Evolutionary conservation across 2,888 invertebrate genomes (phyloP).

Genomic region (Mactromeris polynyma): DNA sequence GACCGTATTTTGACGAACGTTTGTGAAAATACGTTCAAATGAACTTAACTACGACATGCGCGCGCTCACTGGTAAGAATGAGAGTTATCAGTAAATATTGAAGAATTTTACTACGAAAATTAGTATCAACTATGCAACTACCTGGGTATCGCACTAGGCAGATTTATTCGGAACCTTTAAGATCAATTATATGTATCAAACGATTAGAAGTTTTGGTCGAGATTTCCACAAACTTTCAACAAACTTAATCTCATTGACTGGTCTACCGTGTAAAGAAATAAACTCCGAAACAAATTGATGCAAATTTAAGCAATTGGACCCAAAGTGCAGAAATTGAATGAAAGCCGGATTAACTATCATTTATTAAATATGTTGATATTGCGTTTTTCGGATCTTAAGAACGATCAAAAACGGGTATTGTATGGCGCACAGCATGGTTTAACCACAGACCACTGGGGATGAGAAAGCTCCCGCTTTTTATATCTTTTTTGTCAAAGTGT

Average conservation of each 20-base stretch:
- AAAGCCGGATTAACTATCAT: conserved; percentile 13
- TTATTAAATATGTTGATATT: conserved; percentile 17
- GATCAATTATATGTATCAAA: too few relatives aligned
- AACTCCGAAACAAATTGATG: conserved; percentile 26
- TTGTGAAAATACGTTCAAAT: too few relatives aligned
- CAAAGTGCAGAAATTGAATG: conserved; percentile 1
- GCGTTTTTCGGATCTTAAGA: background rate
- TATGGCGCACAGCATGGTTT: background rate
- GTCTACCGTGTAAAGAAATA: conserved; percentile 12
- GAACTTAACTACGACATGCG: too few relatives aligned
- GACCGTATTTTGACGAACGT: too few relatives aligned
- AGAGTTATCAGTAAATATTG: too few relatives aligned
- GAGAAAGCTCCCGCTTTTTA: background rate
- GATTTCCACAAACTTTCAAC: background rate
- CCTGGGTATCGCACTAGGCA: too few relatives aligned
- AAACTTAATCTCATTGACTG: background rate
- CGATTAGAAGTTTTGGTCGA: too few relatives aligned
- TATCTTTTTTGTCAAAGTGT: background rate
- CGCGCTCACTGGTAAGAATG: too few relatives aligned
- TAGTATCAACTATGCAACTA: too few relatives aligned
- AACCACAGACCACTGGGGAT: background rate
- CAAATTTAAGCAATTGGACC: conserved; percentile 19
- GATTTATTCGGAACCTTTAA: too few relatives aligned
- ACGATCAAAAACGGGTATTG: background rate
- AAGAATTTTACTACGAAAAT: too few relatives aligned